Conservation (phyloP, 2,797 vertebrate species). For the Neosilurus mollespiculum region DNA sequence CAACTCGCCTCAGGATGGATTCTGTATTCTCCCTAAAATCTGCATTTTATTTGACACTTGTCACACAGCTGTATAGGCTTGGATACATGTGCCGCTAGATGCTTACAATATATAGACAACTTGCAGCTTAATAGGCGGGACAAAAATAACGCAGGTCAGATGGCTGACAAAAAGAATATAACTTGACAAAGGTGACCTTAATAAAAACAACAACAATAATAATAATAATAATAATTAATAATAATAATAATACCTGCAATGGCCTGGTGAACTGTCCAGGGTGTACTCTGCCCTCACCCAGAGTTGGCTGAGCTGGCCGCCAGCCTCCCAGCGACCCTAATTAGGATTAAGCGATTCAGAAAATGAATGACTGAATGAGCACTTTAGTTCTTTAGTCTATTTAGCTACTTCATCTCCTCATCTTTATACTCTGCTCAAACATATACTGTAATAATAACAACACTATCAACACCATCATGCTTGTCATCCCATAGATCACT, state of each 20-base stretch:
- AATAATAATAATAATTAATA: too few species aligned
- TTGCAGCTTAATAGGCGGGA: not conserved
- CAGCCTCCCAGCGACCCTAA: too few species aligned
- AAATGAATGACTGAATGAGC: too few species aligned
- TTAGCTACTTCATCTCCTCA: not conserved
- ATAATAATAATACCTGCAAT: too few species aligned
- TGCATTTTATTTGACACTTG: constrained; percentile 2
- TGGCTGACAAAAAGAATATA: not conserved
- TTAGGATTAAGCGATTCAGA: too few species aligned
- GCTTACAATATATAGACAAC: not conserved
- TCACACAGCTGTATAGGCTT: not conserved
- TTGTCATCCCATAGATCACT: not conserved
- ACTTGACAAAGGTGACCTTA: not conserved
- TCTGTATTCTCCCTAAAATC: not conserved
- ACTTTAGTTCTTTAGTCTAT: not conserved
- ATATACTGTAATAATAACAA: not conserved
- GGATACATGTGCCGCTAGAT: not conserved
- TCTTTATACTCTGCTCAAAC: not conserved
- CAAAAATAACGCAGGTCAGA: not conserved
- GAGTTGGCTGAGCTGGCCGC: too few species aligned
- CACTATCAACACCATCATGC: not conserved
- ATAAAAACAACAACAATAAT: too few species aligned
- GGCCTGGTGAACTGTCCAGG: too few species aligned
- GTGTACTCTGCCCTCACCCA: too few species aligned
- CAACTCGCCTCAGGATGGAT: not conserved